Percentiles rank a stretch among this genome's conserved stretches.
Evolutionary conservation across 2,113 vertebrate species (phyloP).

Genomic region (Zapus hudsonius): DNA sequence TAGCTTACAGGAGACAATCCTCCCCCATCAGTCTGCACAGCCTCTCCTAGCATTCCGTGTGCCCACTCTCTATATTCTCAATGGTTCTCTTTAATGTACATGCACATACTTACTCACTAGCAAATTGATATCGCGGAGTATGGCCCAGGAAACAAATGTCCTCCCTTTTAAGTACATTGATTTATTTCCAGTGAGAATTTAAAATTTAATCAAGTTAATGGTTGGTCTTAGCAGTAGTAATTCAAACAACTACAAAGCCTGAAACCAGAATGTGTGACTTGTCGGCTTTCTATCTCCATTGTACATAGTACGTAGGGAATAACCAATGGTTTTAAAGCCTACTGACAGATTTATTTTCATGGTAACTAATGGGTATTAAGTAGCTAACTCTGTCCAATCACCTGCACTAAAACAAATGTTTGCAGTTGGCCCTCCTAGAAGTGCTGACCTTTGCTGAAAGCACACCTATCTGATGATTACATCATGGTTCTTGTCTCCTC

Average conservation of each 20-base stretch:
- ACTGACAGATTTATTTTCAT: neutral
- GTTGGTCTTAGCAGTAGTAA: neutral
- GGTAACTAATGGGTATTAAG: neutral
- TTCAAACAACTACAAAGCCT: constrained; percentile 40
- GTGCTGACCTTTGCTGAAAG: neutral
- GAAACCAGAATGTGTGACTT: neutral
- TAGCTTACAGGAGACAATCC: too few species aligned
- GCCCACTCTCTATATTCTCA: neutral
- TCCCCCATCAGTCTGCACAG: too few species aligned
- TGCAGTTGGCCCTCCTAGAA: neutral
- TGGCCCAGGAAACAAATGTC: neutral
- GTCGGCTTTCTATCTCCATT: neutral
- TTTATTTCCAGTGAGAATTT: constrained; percentile 47
- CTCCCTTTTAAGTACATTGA: constrained; percentile 32
- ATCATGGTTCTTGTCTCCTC: neutral
- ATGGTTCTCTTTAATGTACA: constrained; percentile 15
- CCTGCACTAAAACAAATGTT: neutral
- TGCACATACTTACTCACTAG: neutral
- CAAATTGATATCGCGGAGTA: neutral
- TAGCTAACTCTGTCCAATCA: neutral
- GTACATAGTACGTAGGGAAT: neutral
- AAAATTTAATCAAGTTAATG: constrained; percentile 36
- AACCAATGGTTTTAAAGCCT: neutral
- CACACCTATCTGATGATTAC: fast-evolving
- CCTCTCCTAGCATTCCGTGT: neutral